Conservation (phyloP, 2,113 vertebrate species). For the Pseudorasbora parva region DNA sequence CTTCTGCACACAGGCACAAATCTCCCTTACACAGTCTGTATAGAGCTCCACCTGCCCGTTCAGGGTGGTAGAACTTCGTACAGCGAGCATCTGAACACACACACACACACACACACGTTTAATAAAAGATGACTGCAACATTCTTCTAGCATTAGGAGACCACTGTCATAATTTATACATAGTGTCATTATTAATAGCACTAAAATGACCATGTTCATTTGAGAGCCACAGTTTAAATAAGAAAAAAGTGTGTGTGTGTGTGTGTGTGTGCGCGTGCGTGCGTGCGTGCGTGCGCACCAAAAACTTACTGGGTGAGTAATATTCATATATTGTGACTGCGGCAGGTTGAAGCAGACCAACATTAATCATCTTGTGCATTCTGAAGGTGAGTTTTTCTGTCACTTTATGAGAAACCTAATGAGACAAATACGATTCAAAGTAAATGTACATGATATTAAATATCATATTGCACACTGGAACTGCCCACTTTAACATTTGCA, state of each 20-base stretch:
- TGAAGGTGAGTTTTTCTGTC: slow-evolving; percentile 63
- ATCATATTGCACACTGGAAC: neutral
- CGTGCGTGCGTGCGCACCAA: neutral
- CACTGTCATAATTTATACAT: too few species aligned
- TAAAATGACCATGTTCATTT: neutral
- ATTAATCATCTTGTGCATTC: slow-evolving; percentile 66
- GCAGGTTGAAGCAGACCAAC: slow-evolving; percentile 76
- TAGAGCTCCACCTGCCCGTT: slow-evolving; percentile 66
- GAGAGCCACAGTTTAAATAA: too few species aligned
- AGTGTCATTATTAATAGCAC: too few species aligned
- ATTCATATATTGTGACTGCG: slow-evolving; percentile 74
- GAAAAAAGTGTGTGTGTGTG: neutral
- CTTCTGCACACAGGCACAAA: slow-evolving; percentile 76
- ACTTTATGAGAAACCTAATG: slow-evolving; percentile 44
- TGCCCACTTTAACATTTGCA: neutral
- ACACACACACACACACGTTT: neutral
- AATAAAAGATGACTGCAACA: neutral
- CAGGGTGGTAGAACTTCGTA: slow-evolving; percentile 77
- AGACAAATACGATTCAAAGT: neutral
- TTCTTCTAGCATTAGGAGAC: neutral
- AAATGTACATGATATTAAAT: neutral
- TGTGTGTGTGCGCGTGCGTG: too few species aligned
- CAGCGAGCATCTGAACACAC: slow-evolving; percentile 68
- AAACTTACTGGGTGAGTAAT: slow-evolving; percentile 67
- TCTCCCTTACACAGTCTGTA: slow-evolving; percentile 65